phyloP scores from a whole-genome alignment of 2,797 vertebrate species.

The Anableps anableps region DNA sequence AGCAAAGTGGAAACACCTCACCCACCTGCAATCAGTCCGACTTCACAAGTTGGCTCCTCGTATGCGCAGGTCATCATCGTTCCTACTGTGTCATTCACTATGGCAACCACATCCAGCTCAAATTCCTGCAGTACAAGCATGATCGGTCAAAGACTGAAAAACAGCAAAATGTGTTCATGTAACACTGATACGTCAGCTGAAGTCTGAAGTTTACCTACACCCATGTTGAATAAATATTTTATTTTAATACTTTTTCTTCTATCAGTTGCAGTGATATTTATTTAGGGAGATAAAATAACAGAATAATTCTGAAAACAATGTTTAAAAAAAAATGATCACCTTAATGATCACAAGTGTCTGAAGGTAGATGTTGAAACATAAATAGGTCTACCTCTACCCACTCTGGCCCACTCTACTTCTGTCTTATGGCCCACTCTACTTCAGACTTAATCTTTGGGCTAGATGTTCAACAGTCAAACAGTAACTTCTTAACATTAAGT shows the following conservation, averaged over 20 bases:
- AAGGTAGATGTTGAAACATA: not conserved
- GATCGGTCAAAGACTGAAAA: not conserved
- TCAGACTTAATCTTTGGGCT: not conserved
- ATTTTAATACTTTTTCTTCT: not conserved
- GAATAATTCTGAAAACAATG: not conserved
- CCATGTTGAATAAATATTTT: not conserved
- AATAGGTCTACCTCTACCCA: not conserved
- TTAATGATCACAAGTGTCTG: no score
- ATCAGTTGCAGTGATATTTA: not conserved
- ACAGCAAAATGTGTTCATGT: not conserved
- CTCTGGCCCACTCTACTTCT: no score
- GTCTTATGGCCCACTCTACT: no score
- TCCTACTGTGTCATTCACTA: constrained; percentile 98
- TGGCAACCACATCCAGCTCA: constrained; percentile 95
- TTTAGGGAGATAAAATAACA: not conserved
- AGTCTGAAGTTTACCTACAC: not conserved
- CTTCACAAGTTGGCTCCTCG: constrained; percentile 95
- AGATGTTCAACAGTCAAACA: not conserved
- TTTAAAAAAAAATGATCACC: no score
- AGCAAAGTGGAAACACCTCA: not conserved
- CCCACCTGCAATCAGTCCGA: constrained; percentile 96
- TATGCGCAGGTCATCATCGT: constrained; percentile 99
- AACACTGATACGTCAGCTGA: not conserved
- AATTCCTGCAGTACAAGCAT: constrained; percentile 86
- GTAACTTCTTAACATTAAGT: not conserved